Evolutionary conservation across 2,888 invertebrate genomes (phyloP), one percentile per base, ranked within the genome.

Genomic region (Pandemis corylana): DNA sequence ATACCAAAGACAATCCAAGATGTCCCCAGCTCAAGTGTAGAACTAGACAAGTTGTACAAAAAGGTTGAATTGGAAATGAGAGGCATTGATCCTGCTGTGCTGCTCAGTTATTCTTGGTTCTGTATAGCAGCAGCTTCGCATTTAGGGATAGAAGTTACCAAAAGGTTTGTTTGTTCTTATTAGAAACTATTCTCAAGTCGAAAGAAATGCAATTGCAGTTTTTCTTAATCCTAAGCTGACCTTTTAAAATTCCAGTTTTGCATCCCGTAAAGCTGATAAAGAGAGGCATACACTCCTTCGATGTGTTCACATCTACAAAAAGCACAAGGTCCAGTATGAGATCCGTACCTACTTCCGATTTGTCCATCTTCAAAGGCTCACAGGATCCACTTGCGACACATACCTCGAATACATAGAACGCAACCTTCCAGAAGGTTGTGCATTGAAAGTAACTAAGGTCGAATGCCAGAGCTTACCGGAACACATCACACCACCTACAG

Each of bases 351-450:
- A 99, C 90, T 99, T 97, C 89, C 96, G 97, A 77, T 97, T 97
- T 83, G 95, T 99, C 84, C 96, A 97, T 82, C 96, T 99, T 44
- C 96, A 97, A 82, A 95, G 97, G 82, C 86, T 99, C 12, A 99
- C 99, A 0, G 99, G 98, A 0, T 99, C 99, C 5, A 99, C 99
- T 12, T 97, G 99, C 66, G 98, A 98, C 80, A 99, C 99, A 10
- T 97, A 98, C 87, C 91, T 99, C 70, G 99, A 99, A 93, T 99
- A 99, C 88, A 96, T 99, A 75, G 97, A 99, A 89, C 95, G 99
- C 82, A 99, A 99, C 94, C 95, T 99, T 71, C 99, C 99, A 0
- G 99, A 99, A 95, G 99, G 99, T 56, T 97, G 99, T 78, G 98
- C 98, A 5, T 95, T 99, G 89, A 98, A 98, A 95, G 96, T 97